phyloP scores from a whole-genome alignment of 2,797 vertebrate species.

The Anabacerthia variegaticeps region DNA sequence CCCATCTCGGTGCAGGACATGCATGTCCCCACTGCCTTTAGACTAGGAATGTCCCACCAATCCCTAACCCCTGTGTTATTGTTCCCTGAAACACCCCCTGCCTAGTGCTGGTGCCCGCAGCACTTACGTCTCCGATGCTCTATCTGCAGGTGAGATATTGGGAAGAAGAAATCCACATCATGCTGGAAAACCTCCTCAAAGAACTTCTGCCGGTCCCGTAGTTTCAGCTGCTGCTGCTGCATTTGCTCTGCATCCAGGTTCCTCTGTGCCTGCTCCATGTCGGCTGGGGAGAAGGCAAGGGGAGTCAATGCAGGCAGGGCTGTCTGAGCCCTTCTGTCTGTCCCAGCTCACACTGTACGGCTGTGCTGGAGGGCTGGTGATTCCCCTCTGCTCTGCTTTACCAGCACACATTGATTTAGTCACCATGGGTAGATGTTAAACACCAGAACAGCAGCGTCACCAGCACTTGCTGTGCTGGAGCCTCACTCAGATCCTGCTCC shows the following conservation, averaged over 20 bases:
- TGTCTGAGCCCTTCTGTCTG: neutral
- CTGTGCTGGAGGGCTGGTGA: neutral
- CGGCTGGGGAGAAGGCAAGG: constrained; percentile 67
- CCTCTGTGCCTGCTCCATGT: constrained; percentile 77
- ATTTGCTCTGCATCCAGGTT: constrained; percentile 75
- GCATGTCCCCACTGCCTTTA: neutral
- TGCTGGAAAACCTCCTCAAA: constrained; percentile 94
- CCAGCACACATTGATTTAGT: neutral
- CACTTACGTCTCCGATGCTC: constrained; percentile 88
- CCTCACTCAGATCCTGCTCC: neutral
- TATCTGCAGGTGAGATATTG: constrained; percentile 86
- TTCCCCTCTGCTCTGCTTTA: neutral
- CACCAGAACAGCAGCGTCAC: accelerated
- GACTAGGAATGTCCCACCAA: neutral
- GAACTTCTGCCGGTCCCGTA: constrained; percentile 87
- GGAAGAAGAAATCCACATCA: constrained; percentile 88
- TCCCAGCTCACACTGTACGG: accelerated
- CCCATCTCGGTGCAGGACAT: neutral
- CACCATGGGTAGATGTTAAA: neutral
- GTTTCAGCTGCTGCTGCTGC: constrained; percentile 86
- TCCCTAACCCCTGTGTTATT: accelerated
- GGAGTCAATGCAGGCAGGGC: neutral
- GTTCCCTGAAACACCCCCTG: neutral
- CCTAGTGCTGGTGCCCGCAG: accelerated
- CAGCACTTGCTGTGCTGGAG: neutral